These are phyloP conservation scores for Caenorhabditis inopinata DNA, from an alignment of 1,140 invertebrate genomes.

Conservation along the genomic window DNA sequence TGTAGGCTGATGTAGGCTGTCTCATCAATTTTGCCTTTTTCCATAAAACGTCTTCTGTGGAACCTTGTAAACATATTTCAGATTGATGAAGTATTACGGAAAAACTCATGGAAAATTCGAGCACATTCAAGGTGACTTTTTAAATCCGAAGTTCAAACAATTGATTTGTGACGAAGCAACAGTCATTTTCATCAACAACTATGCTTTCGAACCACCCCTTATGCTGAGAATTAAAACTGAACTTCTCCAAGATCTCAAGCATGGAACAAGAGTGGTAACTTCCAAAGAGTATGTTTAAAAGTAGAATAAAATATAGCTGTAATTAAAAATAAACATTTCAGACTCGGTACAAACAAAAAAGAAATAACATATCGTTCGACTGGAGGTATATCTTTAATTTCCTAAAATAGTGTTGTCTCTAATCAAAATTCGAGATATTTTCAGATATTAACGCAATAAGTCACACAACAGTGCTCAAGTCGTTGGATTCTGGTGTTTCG, in stretches of 20 bases:
- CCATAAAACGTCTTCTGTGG: not conserved
- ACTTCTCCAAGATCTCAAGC: slow-evolving; percentile 56
- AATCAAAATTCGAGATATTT: too few species aligned
- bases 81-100: slow-evolving; percentile 61
- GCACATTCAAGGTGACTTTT: slow-evolving; percentile 58
- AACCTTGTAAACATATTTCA: slow-evolving; percentile 23
- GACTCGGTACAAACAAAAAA: not conserved
- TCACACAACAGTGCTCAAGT: not conserved
- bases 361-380: not conserved
- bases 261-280: slow-evolving; percentile 57
- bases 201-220: slow-evolving; percentile 59
- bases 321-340: not conserved
- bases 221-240: slow-evolving; percentile 60
- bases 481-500: not conserved
- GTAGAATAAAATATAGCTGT: not conserved
- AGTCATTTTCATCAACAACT: slow-evolving; percentile 66
- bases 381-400: not conserved
- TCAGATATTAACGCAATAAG: not conserved
- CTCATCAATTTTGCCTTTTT: not conserved
- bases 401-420: too few species aligned
- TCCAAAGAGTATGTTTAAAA: slow-evolving; percentile 55
- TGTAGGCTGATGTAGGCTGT: too few species aligned
- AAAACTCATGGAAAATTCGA: slow-evolving; percentile 55
- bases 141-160: slow-evolving; percentile 58
- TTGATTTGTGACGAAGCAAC: slow-evolving; percentile 63